phyloP scores from a whole-genome alignment of 2,888 invertebrate genomes.

The Troglohyphantes excavatus region DNA sequence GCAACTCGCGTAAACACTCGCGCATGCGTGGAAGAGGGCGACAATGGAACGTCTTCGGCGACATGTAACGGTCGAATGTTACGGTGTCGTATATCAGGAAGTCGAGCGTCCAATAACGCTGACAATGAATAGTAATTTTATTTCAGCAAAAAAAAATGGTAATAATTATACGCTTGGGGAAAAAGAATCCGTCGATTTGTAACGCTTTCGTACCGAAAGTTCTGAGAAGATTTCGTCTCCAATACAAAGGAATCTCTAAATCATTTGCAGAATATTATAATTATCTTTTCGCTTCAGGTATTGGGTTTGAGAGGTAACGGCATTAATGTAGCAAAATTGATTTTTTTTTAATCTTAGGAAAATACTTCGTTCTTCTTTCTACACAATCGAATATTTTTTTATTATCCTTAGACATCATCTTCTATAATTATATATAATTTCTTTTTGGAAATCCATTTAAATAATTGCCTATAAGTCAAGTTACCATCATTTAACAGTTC shows the following conservation, averaged over 20 bases:
- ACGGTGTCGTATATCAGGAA: slow-evolving; percentile 16
- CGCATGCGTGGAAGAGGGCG: slow-evolving; percentile 39
- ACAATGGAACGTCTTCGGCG: slow-evolving; percentile 9
- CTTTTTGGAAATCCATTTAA: no score
- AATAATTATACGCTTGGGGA: slow-evolving; percentile 28
- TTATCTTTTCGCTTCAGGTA: neutral
- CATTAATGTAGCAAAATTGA: neutral
- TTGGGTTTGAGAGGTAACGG: neutral
- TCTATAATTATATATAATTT: no score
- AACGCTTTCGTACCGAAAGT: neutral
- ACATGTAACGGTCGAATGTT: slow-evolving; percentile 37
- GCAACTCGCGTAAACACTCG: slow-evolving; percentile 29
- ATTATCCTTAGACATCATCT: no score
- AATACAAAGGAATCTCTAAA: neutral
- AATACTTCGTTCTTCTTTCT: no score
- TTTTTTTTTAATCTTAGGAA: no score
- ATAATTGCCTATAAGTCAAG: no score
- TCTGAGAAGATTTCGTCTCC: neutral
- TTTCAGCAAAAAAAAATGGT: neutral
- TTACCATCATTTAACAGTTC: no score
- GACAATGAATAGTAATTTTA: neutral
- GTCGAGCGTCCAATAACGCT: slow-evolving; percentile 9
- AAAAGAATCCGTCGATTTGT: neutral
- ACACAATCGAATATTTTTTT: no score
- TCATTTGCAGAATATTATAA: neutral